Evolutionary conservation across 1,140 invertebrate species (phyloP).

Genomic region (Bombyx mandarina): DNA sequence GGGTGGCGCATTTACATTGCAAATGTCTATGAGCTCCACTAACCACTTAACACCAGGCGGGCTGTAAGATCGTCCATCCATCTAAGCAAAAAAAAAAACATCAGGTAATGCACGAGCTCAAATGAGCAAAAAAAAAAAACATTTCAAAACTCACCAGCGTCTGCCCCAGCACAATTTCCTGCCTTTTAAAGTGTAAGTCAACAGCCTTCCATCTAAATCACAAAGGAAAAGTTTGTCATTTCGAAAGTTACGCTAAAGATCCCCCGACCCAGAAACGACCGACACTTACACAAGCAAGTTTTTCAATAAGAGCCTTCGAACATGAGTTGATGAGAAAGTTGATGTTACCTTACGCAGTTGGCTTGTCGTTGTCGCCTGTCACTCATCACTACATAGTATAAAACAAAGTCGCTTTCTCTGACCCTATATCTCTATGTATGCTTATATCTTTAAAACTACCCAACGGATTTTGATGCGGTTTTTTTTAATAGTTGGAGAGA

Average conservation of each 20-base stretch:
- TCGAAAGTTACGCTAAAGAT: slow-evolving; percentile 28
- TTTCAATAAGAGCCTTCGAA: slow-evolving; percentile 51
- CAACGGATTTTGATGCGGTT: too few species aligned
- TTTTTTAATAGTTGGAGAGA: too few species aligned
- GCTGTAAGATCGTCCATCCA: too few species aligned
- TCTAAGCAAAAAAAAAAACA: too few species aligned
- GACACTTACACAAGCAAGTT: slow-evolving; percentile 34
- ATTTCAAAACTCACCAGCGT: background rate
- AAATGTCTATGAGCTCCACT: too few species aligned
- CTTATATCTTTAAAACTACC: too few species aligned
- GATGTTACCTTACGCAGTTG: slow-evolving; percentile 5
- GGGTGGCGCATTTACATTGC: too few species aligned
- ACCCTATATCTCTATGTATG: too few species aligned
- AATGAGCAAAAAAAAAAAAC: background rate
- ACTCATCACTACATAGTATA: background rate
- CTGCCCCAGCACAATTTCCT: slow-evolving; percentile 12
- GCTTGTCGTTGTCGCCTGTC: slow-evolving; percentile 3
- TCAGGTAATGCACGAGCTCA: background rate
- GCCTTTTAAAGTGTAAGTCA: slow-evolving; percentile 22
- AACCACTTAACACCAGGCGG: too few species aligned
- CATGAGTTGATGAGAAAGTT: slow-evolving; percentile 25
- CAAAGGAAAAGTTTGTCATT: slow-evolving; percentile 34
- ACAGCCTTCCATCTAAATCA: slow-evolving; percentile 31
- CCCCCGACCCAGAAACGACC: slow-evolving; percentile 38
- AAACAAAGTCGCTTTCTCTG: too few species aligned